Evolutionary conservation across 2,888 invertebrate genomes (phyloP).

Genomic region (Drosophila rubida): DNA sequence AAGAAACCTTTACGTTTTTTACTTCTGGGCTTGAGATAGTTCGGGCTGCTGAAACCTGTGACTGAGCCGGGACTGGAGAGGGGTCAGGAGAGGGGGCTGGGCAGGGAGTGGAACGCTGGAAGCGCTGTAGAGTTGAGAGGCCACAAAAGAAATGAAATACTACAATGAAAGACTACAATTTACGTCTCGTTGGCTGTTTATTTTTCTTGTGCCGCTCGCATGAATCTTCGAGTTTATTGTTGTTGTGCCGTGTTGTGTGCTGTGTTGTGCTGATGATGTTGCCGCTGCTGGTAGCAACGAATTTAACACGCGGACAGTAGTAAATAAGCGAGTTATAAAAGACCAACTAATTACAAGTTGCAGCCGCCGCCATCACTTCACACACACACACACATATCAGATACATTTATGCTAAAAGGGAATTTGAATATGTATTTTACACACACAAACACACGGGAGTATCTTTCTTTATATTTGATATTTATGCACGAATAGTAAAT

Average conservation of each 20-base stretch:
- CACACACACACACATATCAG: constrained; percentile 15
- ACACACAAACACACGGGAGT: constrained; percentile 5
- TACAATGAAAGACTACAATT: constrained; percentile 70
- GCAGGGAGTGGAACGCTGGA: too few relatives aligned
- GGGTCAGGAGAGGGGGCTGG: neutral
- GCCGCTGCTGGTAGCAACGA: constrained; percentile 64
- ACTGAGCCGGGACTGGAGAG: neutral
- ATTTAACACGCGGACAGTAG: constrained; percentile 75
- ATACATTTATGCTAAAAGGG: constrained; percentile 32
- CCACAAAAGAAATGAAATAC: constrained; percentile 76
- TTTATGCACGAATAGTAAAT: constrained; percentile 26
- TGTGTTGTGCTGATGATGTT: constrained; percentile 32
- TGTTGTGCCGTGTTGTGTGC: constrained; percentile 59
- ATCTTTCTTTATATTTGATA: constrained; percentile 18
- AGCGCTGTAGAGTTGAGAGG: constrained; percentile 8
- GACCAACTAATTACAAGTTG: constrained; percentile 81
- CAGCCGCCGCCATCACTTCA: constrained; percentile 45
- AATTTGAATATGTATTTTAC: constrained; percentile 53
- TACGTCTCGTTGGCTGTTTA: constrained; percentile 72
- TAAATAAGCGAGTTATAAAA: constrained; percentile 68
- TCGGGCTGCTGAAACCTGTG: constrained; percentile 36
- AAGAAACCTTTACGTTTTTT: neutral
- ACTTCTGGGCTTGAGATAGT: constrained; percentile 47
- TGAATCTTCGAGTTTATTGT: constrained; percentile 79
- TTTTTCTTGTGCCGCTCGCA: constrained; percentile 76